Base-by-base conservation (phyloP, 2,113 vertebrate species). In the Calyptommatus sinebrachiatus region DNA sequence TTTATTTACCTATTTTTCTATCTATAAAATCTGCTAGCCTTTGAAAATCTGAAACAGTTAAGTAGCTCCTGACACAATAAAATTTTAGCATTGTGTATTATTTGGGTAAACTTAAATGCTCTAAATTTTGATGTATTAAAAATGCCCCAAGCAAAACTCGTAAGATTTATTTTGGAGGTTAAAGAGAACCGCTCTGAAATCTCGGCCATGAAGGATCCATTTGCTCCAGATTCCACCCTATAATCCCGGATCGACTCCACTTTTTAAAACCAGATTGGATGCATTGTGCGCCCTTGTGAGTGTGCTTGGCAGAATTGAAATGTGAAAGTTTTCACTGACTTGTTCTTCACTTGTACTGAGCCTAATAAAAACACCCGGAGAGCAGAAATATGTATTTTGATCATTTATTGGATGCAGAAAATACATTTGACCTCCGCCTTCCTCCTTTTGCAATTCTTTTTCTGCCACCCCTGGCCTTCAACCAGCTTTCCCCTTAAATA, bases 371-470 rank as follows among this genome's bases (percentile, higher is more conserved):
- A 41, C 35, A 41, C 35, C 35, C 35, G 35, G 35, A 41, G 35
- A 41, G 35, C 35, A 41, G 35, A 41, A 41, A 41, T 41, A 41
- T 2, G 35, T 28, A 41, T 4, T 7, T 7, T 26, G 16, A 5
- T 7, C 6, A 28, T 21, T 24, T 71, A 48, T 67, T 66, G 66
- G 48, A 66, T 14, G 50, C 5, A 4, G 1, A 12, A 22, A 6
- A 10, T 4, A 70, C 24, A 5, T 8, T 60, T 21, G 53, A 61
- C 60, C 28, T 6, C 21, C 63, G 2, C 8, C 0, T 8, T 1
- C 5, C 1, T 7, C 0, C 21, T 8, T 48, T 2, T 14, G 1
- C 10, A 1, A 5, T 4, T 2, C 3, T 5, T 2, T 2, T 2
- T 20, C 2, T 7, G 12, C 22, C 14, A 8, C 2, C 35, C 35